A percentile compares a stretch with the other conserved stretches of the same genome.
Evolutionary conservation across 2,888 invertebrate species (phyloP).

Genomic region (Formica aserva): DNA sequence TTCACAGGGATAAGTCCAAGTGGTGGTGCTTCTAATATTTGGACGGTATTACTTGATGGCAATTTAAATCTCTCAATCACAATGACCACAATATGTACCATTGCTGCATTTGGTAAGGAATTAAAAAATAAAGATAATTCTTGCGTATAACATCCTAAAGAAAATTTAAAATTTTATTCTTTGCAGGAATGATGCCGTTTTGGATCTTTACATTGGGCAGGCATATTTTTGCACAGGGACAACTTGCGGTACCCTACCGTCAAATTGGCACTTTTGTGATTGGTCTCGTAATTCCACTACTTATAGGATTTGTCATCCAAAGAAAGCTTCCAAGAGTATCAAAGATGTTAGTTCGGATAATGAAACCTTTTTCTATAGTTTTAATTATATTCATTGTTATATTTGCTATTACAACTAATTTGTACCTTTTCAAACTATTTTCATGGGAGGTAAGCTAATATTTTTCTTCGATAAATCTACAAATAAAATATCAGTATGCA

Average conservation of each 20-base stretch:
- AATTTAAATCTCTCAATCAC: conserved; percentile 97
- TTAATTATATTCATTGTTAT: conserved; percentile 94
- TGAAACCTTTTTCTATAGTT: conserved; percentile 94
- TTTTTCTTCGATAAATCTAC: neutral
- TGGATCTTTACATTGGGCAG: conserved; percentile 96
- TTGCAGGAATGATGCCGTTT: conserved; percentile 93
- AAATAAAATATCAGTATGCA: neutral
- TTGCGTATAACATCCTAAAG: neutral
- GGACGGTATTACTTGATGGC: conserved; percentile 96
- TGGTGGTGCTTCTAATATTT: conserved; percentile 99
- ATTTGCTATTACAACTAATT: conserved; percentile 95
- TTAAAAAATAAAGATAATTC: conserved; percentile 23
- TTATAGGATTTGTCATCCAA: conserved; percentile 90
- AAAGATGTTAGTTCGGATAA: conserved; percentile 91
- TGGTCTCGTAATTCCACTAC: conserved; percentile 92
- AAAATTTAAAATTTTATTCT: conserved; percentile 41
- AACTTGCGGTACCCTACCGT: conserved; percentile 92
- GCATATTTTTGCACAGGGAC: conserved; percentile 90
- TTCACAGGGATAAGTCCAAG: conserved; percentile 96
- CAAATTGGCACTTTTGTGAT: conserved; percentile 92
- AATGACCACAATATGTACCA: conserved; percentile 96
- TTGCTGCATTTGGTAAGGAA: conserved; percentile 92
- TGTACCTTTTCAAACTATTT: conserved; percentile 95
- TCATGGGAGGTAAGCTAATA: conserved; percentile 91
- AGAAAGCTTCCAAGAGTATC: conserved; percentile 90